phyloP scores from a whole-genome alignment of 2,888 invertebrate species.

The Liodrosophila aerea region DNA sequence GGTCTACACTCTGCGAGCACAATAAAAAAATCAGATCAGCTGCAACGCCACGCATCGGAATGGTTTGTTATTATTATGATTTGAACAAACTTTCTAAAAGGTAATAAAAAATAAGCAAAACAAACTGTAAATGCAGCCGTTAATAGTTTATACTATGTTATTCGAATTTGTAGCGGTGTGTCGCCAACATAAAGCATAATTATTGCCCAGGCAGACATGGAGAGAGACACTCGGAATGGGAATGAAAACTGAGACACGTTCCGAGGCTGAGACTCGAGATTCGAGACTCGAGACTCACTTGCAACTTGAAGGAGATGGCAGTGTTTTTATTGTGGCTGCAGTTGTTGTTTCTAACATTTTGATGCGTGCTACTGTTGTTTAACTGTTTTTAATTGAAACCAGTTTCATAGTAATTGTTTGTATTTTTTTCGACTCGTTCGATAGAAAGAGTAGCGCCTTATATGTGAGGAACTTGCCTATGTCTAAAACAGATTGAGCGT shows the following conservation, averaged over 20 bases:
- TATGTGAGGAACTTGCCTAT: slow-evolving; percentile 66
- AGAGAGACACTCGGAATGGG: slow-evolving; percentile 34
- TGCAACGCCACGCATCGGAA: too few relatives aligned
- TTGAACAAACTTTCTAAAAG: slow-evolving; percentile 22
- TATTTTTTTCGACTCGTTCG: slow-evolving; percentile 14
- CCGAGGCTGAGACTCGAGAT: slow-evolving; percentile 2
- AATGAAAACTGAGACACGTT: slow-evolving; percentile 45
- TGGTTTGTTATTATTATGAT: too few relatives aligned
- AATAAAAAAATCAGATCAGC: too few relatives aligned
- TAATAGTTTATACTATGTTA: slow-evolving; percentile 51
- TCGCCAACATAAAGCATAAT: slow-evolving; percentile 76
- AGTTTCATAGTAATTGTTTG: slow-evolving; percentile 72
- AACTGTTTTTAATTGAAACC: slow-evolving; percentile 76
- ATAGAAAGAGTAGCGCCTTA: slow-evolving; percentile 43
- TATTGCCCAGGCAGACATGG: slow-evolving; percentile 58
- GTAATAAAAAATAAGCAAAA: slow-evolving; percentile 25
- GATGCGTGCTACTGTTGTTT: slow-evolving; percentile 50
- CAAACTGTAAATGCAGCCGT: slow-evolving; percentile 72
- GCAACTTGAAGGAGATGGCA: slow-evolving; percentile 43
- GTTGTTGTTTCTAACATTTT: slow-evolving; percentile 9
- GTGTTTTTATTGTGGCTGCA: slow-evolving; percentile 27
- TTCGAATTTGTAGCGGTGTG: slow-evolving; percentile 44
- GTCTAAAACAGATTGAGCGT: slow-evolving; percentile 70
- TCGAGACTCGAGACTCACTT: slow-evolving; percentile 6
- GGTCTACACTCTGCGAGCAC: neutral